A percentile compares a stretch with the other conserved stretches of the same genome.
phyloP scores from a whole-genome alignment of 2,888 invertebrate species.

The Dolichopus griseipennis region DNA sequence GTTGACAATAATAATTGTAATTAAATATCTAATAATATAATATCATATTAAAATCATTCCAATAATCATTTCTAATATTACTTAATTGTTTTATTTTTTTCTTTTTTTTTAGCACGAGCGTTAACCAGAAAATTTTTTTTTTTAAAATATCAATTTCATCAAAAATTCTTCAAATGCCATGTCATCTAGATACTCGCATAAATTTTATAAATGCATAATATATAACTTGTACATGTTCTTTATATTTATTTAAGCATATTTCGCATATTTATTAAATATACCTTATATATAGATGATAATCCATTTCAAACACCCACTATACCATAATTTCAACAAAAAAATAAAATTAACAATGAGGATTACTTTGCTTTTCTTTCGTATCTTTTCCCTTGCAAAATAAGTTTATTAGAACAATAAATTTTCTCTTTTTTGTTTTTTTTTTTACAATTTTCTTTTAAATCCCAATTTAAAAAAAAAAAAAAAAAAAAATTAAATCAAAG shows the following conservation, averaged over 20 bases:
- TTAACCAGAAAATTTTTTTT: too few relatives aligned
- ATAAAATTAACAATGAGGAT: background rate
- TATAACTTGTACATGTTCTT: background rate
- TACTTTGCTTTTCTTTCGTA: background rate
- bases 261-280: background rate
- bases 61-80: too few relatives aligned
- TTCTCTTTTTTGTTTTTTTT: background rate
- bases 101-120: too few relatives aligned
- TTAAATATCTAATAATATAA: too few relatives aligned
- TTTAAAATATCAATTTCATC: background rate
- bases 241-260: background rate
- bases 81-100: too few relatives aligned
- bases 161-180: background rate
- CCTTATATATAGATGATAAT: background rate
- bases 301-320: background rate
- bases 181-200: background rate
- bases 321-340: background rate
- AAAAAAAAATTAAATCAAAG: background rate
- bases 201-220: background rate
- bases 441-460: background rate
- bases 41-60: too few relatives aligned
- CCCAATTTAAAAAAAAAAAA: background rate
- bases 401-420: constrained; percentile 1
- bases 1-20: too few relatives aligned
- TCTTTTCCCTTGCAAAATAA: background rate